Evolutionary conservation across 2,113 vertebrate genomes (phyloP).

Genomic region (Takifugu bimaculatus): DNA sequence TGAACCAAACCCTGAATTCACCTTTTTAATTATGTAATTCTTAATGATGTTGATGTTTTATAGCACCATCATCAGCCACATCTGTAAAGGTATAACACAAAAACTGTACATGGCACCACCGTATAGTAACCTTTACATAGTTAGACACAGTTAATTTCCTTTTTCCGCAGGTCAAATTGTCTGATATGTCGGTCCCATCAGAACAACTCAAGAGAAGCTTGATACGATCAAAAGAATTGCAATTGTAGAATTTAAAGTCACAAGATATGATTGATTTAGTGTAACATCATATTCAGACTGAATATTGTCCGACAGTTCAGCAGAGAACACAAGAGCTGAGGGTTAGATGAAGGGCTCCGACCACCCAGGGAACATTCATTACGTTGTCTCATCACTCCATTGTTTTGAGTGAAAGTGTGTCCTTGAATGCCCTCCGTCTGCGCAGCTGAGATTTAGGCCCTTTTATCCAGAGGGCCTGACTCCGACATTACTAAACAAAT

Average conservation of each 20-base stretch:
- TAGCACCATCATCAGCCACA: no score
- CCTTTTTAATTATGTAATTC: no score
- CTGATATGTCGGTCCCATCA: not conserved
- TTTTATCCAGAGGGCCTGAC: constrained; percentile 9
- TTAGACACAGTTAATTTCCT: no score
- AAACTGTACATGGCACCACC: no score
- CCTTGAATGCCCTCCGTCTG: constrained; percentile 35
- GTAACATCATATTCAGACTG: constrained; percentile 5
- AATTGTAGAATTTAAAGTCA: constrained; percentile 1
- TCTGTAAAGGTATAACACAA: no score
- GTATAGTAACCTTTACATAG: no score
- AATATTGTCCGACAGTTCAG: not conserved
- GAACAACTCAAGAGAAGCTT: constrained; percentile 5
- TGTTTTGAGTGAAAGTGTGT: constrained; percentile 36
- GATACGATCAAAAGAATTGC: not conserved
- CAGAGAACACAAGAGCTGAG: no score
- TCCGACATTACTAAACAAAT: constrained; percentile 23
- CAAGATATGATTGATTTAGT: constrained; percentile 1
- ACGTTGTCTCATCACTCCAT: constrained; percentile 36
- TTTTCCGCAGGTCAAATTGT: not conserved
- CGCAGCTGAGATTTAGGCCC: constrained; percentile 34
- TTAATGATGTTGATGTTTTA: no score
- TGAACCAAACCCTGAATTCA: no score
- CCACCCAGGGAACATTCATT: constrained; percentile 33
- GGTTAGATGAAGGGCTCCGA: constrained; percentile 2